Evolutionary conservation across 2,113 vertebrate genomes (phyloP).

Genomic region (Limanda limanda): DNA sequence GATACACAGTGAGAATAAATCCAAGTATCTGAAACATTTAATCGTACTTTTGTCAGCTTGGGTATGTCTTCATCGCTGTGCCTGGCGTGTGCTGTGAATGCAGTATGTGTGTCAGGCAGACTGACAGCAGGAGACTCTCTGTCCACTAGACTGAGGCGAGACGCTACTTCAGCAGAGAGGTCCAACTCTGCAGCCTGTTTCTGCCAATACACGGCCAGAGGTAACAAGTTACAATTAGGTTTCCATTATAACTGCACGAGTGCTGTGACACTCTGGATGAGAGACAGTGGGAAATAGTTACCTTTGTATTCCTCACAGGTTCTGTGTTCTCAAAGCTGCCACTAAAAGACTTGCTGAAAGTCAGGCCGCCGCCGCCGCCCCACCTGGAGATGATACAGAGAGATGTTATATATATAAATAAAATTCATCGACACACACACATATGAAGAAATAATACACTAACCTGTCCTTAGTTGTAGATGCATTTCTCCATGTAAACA

Average conservation of each 20-base stretch:
- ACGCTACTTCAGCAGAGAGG: slow-evolving; percentile 88
- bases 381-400: slow-evolving; percentile 35
- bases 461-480: slow-evolving; percentile 72
- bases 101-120: slow-evolving; percentile 53
- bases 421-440: neutral
- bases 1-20: neutral
- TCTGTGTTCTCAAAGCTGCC: slow-evolving; percentile 53
- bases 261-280: neutral
- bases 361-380: slow-evolving; percentile 42
- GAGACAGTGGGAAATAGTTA: slow-evolving; percentile 36
- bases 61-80: slow-evolving; percentile 82
- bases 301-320: slow-evolving; percentile 49
- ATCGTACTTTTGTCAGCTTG: slow-evolving; percentile 80
- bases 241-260: neutral
- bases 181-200: slow-evolving; percentile 82
- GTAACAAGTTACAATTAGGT: neutral
- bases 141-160: slow-evolving; percentile 85
- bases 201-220: slow-evolving; percentile 52
- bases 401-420: neutral
- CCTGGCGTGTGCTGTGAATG: slow-evolving; percentile 66
- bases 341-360: slow-evolving; percentile 52
- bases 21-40: neutral
- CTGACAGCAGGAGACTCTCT: slow-evolving; percentile 68
- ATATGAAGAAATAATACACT: neutral
- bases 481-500: slow-evolving; percentile 74